Base-by-base conservation (phyloP, 2,797 vertebrate genomes). In the Trachurus trachurus region DNA sequence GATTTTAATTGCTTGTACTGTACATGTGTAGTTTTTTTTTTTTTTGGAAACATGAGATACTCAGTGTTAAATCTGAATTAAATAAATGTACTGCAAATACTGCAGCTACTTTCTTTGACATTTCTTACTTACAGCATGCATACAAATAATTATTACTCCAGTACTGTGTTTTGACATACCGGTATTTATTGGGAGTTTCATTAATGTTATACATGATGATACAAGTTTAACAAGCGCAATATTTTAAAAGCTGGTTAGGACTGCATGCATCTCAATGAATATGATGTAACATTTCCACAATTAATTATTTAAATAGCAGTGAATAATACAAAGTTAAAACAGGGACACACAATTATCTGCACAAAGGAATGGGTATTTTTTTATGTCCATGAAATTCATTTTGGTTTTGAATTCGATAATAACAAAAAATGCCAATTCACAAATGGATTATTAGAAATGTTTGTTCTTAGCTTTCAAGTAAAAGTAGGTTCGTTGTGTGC, bases 71-170 rank as follows among this genome's bases (percentile, higher is more conserved):
- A 74, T 87, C 64, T 81, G 62, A 82, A 82, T 84, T 83, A 87
- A 95, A 93, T 88, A 86, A 89, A 93, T 89, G 42, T 85, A 73
- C 52, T 83, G 81, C 78, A 88, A 87, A 82, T 59, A 56, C 57
- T 40, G 8, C 34, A 13, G 70, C 22, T 39, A 17, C 13, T 31
- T 64, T 76, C 12, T 76, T 77, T 74, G n/a, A 22, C 29, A 21
- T 6, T 77, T 79, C 17, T 52, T 62, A 63, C 59, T 42, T 8
- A 19, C 0, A 59, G 17, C 10, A 58, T 34, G 57, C 26, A 75
- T 9, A 65, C 40, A 66, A 37, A 60, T 26, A 3, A 6, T 1
- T 39, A 11, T 54, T 39, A 2, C 44, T 49, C 8, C 9, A 47
- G 11, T 54, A 31, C 26, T 57, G 4, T 53, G 49, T n/a, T 70